Percentiles rank a stretch among this genome's conserved stretches.
Conservation (phyloP, 2,113 vertebrate species). For the Protobothrops flavoviridis region DNA sequence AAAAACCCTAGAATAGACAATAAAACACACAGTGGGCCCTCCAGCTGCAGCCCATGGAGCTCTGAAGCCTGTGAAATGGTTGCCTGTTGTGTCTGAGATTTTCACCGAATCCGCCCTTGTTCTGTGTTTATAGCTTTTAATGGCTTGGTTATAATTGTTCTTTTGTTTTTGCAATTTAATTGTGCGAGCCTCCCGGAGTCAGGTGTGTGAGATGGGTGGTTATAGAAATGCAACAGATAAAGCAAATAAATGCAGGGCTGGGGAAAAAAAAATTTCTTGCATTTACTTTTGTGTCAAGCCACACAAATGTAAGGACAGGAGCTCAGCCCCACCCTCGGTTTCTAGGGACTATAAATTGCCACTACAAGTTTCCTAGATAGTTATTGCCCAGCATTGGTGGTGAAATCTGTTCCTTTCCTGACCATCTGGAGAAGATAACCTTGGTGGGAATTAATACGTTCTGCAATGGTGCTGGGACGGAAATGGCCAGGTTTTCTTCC, state of each 20-base stretch:
- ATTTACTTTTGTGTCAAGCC: background rate
- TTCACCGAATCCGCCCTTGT: background rate
- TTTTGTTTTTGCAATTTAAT: background rate
- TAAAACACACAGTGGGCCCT: background rate
- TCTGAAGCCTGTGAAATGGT: background rate
- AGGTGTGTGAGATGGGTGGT: background rate
- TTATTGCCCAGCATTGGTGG: background rate
- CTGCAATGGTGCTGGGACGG: constrained; percentile 6
- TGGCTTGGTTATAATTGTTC: background rate
- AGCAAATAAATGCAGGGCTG: background rate
- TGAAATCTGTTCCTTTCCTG: too few species aligned
- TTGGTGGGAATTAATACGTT: background rate
- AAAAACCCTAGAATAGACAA: background rate
- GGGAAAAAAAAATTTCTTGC: too few species aligned
- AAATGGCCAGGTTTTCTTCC: background rate
- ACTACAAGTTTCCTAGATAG: background rate
- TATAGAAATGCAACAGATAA: background rate
- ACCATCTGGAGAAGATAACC: background rate
- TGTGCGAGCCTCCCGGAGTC: background rate
- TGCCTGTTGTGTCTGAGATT: background rate
- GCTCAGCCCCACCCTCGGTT: background rate
- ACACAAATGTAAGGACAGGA: background rate
- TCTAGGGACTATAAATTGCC: background rate
- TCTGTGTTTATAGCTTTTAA: background rate
- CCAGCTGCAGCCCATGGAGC: background rate